Conservation (phyloP, 2,888 invertebrate genomes). For the Campopleginae sp. region DNA sequence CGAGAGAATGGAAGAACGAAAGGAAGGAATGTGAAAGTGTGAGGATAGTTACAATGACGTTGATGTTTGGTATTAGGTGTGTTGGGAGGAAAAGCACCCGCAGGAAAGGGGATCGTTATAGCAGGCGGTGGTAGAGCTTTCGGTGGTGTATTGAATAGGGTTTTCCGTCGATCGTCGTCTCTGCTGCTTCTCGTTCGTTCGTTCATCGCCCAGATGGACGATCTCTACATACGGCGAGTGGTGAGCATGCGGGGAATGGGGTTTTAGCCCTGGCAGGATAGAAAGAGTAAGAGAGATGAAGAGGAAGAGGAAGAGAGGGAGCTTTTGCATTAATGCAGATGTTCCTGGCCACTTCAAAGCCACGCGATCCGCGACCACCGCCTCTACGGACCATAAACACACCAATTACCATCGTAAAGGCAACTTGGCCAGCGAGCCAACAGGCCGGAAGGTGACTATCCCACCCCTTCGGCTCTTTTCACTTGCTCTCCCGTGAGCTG, state of each 20-base stretch:
- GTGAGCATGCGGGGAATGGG: conserved; percentile 49
- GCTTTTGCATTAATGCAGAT: conserved; percentile 77
- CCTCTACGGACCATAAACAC: conserved; percentile 77
- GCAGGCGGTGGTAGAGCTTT: conserved; percentile 59
- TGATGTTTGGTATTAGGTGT: conserved; percentile 55
- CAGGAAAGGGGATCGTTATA: conserved; percentile 66
- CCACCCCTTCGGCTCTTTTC: neutral
- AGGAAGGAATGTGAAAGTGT: conserved; percentile 25
- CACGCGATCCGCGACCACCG: conserved; percentile 69
- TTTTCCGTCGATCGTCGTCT: conserved; percentile 66
- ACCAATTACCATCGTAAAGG: conserved; percentile 80
- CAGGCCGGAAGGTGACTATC: conserved; percentile 63
- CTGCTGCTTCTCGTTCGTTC: conserved; percentile 51
- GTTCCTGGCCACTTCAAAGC: conserved; percentile 78
- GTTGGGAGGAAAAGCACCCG: conserved; percentile 69
- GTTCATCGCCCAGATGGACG: conserved; percentile 57
- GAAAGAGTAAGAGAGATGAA: conserved; percentile 52
- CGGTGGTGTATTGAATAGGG: conserved; percentile 57
- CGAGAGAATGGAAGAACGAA: conserved; percentile 24
- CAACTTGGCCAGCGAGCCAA: conserved; percentile 67
- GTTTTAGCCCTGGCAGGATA: conserved; percentile 40
- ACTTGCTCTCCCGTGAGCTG: conserved; percentile 25
- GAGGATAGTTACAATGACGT: conserved; percentile 42
- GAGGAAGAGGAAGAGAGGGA: conserved; percentile 42
- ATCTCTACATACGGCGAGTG: conserved; percentile 58